Conservation (phyloP, 1,140 invertebrate genomes). For the Drosophila varians region DNA sequence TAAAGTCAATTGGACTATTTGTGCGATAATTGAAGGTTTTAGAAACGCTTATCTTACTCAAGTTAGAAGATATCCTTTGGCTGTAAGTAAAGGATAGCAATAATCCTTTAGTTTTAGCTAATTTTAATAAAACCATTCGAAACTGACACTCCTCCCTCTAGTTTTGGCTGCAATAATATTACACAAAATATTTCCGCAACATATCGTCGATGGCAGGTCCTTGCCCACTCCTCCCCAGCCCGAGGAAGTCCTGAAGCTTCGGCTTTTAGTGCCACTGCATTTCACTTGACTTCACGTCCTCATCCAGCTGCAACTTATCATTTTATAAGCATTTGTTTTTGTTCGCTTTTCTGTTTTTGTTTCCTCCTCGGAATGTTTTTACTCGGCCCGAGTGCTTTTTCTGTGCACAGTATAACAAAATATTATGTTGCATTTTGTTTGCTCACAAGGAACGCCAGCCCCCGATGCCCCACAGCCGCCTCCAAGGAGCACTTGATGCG, state of each 20-base stretch:
- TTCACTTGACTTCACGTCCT: slow-evolving; percentile 74
- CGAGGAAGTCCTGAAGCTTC: slow-evolving; percentile 17
- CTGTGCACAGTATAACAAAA: slow-evolving; percentile 67
- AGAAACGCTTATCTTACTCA: too few relatives aligned
- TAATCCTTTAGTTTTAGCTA: too few relatives aligned
- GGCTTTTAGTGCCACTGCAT: slow-evolving; percentile 49
- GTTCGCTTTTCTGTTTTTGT: slow-evolving; percentile 36
- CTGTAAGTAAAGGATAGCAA: too few relatives aligned
- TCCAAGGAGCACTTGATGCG: slow-evolving; percentile 62
- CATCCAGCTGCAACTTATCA: slow-evolving; percentile 68
- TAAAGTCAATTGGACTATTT: neutral
- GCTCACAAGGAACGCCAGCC: neutral
- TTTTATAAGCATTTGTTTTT: slow-evolving; percentile 76
- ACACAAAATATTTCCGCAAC: slow-evolving; percentile 73
- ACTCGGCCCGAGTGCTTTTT: slow-evolving; percentile 43
- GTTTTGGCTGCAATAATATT: slow-evolving; percentile 62
- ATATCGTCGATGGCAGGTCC: slow-evolving; percentile 66
- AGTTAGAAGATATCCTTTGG: neutral
- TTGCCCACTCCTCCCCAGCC: slow-evolving; percentile 11
- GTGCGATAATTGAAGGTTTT: neutral
- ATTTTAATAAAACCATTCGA: too few relatives aligned
- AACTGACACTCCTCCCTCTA: slow-evolving; percentile 1
- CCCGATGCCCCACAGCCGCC: neutral
- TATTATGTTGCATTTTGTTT: slow-evolving; percentile 76
- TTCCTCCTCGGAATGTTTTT: slow-evolving; percentile 22